phyloP scores from a whole-genome alignment of 2,113 vertebrate genomes.

The Mirounga angustirostris region DNA sequence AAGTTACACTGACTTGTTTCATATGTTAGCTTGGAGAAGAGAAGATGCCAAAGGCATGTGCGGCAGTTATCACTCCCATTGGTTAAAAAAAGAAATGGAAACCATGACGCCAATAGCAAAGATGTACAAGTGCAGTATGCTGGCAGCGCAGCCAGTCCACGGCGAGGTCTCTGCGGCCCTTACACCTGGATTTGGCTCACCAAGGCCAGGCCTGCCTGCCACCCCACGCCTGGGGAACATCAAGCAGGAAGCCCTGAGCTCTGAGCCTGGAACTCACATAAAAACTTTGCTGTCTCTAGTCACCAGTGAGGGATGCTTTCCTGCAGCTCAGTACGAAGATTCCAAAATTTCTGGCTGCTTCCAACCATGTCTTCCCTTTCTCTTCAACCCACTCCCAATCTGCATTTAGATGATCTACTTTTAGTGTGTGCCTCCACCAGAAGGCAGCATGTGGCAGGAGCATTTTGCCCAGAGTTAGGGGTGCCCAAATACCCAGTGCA shows the following conservation, averaged over 20 bases:
- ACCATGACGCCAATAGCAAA: background rate
- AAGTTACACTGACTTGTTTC: constrained; percentile 26
- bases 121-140: background rate
- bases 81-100: constrained; percentile 47
- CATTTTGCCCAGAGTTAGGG: background rate
- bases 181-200: background rate
- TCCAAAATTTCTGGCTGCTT: background rate
- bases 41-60: background rate
- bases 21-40: constrained; percentile 25
- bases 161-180: background rate
- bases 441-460: background rate
- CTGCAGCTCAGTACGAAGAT: background rate
- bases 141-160: background rate
- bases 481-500: accelerated
- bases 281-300: background rate
- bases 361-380: background rate
- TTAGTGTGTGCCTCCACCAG: background rate
- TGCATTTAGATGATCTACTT: background rate
- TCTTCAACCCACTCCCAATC: background rate
- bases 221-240: accelerated
- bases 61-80: constrained; percentile 53
- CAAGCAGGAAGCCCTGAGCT: background rate
- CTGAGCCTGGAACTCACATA: background rate
- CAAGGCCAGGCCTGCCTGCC: background rate
- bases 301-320: background rate